phyloP scores from a whole-genome alignment of 1,140 invertebrate genomes.

The Sycophila sp. region DNA sequence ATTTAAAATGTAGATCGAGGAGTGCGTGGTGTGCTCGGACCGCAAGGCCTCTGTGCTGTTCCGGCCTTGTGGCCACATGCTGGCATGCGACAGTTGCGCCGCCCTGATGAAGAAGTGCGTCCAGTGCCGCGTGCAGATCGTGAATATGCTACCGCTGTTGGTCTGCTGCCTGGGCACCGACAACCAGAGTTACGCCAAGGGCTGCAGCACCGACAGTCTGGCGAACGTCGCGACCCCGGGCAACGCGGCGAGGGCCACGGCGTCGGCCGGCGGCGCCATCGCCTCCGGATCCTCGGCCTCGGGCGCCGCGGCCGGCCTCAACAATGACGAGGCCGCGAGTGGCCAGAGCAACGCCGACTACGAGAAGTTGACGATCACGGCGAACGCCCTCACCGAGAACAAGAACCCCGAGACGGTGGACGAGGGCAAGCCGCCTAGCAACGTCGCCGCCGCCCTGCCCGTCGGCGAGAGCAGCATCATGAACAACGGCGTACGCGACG shows the following conservation, averaged over 20 bases:
- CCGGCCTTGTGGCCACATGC: constrained; percentile 94
- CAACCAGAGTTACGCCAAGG: constrained; percentile 51
- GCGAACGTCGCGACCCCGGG: constrained; percentile 12
- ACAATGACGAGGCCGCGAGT: too few relatives aligned
- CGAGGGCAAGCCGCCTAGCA: neutral
- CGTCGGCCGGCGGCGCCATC: neutral
- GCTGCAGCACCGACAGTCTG: constrained; percentile 44
- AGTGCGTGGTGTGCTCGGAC: constrained; percentile 96
- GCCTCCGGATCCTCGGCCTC: too few relatives aligned
- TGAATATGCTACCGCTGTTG: constrained; percentile 77
- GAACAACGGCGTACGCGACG: constrained; percentile 86
- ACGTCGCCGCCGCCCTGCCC: constrained; percentile 9
- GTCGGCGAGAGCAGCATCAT: constrained; percentile 66
- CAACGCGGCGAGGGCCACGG: neutral
- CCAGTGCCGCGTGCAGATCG: constrained; percentile 89
- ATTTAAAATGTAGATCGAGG: constrained; percentile 82
- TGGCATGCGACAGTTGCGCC: constrained; percentile 91
- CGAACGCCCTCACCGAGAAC: too few relatives aligned
- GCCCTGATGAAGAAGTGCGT: constrained; percentile 97
- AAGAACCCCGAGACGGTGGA: too few relatives aligned
- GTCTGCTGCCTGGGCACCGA: constrained; percentile 74
- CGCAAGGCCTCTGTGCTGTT: constrained; percentile 91
- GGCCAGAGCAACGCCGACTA: too few relatives aligned
- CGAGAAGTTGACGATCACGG: too few relatives aligned
- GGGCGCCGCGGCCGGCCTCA: too few relatives aligned